Evolutionary conservation across 1,140 invertebrate genomes (phyloP), one percentile per base, ranked within the genome.

Genomic region (Temnothorax nylanderi): DNA sequence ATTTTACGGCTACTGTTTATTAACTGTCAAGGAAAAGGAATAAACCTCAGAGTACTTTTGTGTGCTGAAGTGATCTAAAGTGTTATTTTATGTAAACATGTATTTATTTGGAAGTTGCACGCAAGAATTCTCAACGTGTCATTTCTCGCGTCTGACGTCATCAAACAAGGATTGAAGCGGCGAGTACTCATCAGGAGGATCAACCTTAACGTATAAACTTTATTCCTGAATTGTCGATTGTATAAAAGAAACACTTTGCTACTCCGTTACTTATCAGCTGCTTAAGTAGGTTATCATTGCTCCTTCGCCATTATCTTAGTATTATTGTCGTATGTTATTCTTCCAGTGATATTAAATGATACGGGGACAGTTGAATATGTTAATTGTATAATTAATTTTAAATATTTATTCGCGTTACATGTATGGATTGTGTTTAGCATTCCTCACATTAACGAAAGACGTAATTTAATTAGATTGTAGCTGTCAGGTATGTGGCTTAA

Each of bases 221-320:
- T 16, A 32, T 34, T 54, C 7, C 4, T 74, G 8, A 7, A 37
- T 13, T 37, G n/a, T 32, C 13, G 13, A 26, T 16, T 7, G 4
- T 77, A 44, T 37, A 2, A 34, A 34, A n/a, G n/a, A 47, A 47
- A 2, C 16, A 11, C 18, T 47, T n/a, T 5, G 26, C 5, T 47
- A 47, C 2, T 62, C 10, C 26, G 44, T 62, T 49, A n/a, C 37
- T 60, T 60, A 51, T 74, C 56, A 13, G n/a, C 16, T 44, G 18
- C 26, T 44, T 78, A 58, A 60, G 26, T 18, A 16, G 37, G 32
- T 64, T 78, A 64, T 78, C 26, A 49, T 5, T 74, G 51, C n/a
- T 7, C 7, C 37, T 37, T 32, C 26, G 21, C 21, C 7, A 44
- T 34, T 21, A 10, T 34, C 49, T 5, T 32, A 58, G 26, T 60